A percentile compares a stretch with the other conserved stretches of the same genome.
These are phyloP conservation scores for Lutjanus campechanus DNA, from an alignment of 2,797 vertebrate genomes.

Conservation along the genomic window DNA sequence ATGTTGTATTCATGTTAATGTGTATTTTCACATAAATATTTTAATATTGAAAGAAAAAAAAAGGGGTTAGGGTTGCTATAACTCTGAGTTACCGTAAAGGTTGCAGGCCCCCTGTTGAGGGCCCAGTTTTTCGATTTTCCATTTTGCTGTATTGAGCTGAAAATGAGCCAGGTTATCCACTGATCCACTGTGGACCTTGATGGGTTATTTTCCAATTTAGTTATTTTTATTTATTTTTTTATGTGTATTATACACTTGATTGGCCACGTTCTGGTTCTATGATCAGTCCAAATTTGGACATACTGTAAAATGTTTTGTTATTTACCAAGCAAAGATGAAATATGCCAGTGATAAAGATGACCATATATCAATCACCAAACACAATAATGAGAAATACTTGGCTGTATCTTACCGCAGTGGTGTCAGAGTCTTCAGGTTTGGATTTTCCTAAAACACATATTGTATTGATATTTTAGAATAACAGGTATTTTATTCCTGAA, in stretches of 20 bases:
- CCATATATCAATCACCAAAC: background rate
- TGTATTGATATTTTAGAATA: background rate
- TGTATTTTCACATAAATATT: too few species aligned
- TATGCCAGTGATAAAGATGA: background rate
- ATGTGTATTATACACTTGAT: background rate
- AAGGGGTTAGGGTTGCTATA: too few species aligned
- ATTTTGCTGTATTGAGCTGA: background rate
- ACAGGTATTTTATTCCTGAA: background rate
- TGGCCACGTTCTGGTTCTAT: background rate
- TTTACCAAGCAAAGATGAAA: background rate
- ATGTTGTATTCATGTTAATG: too few species aligned
- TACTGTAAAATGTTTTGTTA: background rate
- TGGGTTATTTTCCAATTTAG: background rate
- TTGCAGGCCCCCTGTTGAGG: too few species aligned
- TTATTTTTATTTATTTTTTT: background rate
- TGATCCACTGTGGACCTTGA: background rate
- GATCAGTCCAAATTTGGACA: background rate
- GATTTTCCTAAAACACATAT: slow-evolving; percentile 32
- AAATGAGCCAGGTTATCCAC: background rate
- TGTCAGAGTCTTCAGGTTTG: background rate
- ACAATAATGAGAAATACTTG: background rate
- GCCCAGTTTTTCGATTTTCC: background rate
- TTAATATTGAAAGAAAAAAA: too few species aligned
- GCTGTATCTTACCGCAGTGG: slow-evolving; percentile 23
- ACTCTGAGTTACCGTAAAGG: too few species aligned